These are phyloP conservation scores for Chloroceryle inda DNA, from an alignment of 2,797 vertebrate species.

Conservation along the genomic window DNA sequence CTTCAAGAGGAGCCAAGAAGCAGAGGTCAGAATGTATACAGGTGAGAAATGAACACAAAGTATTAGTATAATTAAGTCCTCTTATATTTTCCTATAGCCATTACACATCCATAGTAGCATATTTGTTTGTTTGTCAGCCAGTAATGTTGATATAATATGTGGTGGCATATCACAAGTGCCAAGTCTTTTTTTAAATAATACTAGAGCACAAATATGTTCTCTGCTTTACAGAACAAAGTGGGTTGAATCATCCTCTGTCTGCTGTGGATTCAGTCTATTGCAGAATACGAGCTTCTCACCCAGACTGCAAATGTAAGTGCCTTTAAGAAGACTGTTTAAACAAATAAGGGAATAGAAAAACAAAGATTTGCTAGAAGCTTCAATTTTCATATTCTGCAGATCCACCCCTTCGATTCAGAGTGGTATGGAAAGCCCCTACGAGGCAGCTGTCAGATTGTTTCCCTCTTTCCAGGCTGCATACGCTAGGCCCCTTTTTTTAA, in stretches of 20 bases:
- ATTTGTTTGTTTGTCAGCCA: neutral
- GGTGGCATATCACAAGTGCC: neutral
- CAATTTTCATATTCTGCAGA: neutral
- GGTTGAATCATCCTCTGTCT: neutral
- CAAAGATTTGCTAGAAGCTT: slow-evolving; percentile 7
- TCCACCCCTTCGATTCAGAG: neutral
- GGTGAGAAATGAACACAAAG: neutral
- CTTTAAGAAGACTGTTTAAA: neutral
- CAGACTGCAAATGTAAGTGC: neutral
- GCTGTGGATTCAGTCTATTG: neutral
- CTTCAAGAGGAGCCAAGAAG: neutral
- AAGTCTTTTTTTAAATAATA: neutral
- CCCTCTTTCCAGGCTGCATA: neutral
- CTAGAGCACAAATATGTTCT: neutral
- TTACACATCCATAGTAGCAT: neutral
- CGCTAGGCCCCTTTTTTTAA: neutral
- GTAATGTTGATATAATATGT: neutral
- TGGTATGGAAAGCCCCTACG: neutral
- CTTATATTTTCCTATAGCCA: neutral
- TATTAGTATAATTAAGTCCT: neutral
- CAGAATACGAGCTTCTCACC: neutral
- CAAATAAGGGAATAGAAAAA: neutral
- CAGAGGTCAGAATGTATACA: neutral
- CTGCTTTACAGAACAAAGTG: neutral
- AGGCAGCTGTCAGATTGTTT: neutral